phyloP scores from a whole-genome alignment of 2,113 vertebrate genomes.

The Notarius quadriscutis region DNA sequence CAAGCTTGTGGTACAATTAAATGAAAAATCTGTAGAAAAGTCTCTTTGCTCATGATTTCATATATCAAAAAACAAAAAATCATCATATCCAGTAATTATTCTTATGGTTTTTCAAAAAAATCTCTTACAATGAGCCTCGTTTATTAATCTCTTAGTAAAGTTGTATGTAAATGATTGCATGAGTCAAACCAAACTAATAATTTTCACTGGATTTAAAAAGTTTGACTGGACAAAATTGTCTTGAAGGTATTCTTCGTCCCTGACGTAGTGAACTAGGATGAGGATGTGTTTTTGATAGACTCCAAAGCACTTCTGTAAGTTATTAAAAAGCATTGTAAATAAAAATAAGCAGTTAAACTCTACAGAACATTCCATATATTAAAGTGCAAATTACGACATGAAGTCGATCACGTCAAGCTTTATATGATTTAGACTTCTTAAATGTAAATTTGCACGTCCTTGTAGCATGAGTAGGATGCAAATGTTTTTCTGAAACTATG shows the following conservation, averaged over 20 bases:
- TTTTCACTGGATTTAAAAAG: not conserved
- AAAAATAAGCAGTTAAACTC: not conserved
- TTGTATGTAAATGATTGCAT: not conserved
- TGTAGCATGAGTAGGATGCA: not conserved
- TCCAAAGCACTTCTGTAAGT: not conserved
- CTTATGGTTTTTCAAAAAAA: not conserved
- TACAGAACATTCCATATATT: not conserved
- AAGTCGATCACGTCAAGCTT: not conserved
- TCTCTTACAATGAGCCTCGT: not conserved
- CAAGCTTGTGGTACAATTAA: not conserved
- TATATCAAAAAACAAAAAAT: not conserved
- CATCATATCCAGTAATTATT: not conserved
- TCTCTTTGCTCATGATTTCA: no score
- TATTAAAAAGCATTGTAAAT: not conserved
- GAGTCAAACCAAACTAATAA: not conserved
- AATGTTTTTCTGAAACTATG: not conserved
- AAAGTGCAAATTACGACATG: not conserved
- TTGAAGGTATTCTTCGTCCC: not conserved
- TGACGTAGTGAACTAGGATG: not conserved
- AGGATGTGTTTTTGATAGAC: not conserved
- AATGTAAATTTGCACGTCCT: not conserved
- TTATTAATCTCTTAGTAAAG: not conserved
- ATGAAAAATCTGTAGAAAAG: not conserved
- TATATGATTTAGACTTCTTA: not conserved
- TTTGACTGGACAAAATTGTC: not conserved